Evolutionary conservation across 2,888 invertebrate genomes (phyloP).

Genomic region (Heteromyza rotundicornis): DNA sequence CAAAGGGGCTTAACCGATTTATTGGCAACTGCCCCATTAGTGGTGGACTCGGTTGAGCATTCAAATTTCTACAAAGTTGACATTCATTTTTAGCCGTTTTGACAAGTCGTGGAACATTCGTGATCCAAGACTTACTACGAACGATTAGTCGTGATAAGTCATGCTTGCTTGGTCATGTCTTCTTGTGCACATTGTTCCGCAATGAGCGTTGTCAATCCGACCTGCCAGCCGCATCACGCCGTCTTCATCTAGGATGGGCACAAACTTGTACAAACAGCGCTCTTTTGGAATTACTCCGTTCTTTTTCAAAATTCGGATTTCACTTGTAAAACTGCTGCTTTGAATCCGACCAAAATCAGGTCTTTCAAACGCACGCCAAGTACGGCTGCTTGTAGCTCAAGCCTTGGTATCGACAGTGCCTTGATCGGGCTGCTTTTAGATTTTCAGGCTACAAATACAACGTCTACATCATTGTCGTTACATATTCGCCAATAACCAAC

Average conservation of each 20-base stretch:
- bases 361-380: neutral
- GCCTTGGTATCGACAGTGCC: neutral
- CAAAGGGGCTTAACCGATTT: constrained; percentile 14
- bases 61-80: constrained; percentile 17
- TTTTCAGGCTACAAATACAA: neutral
- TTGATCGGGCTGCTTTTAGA: neutral
- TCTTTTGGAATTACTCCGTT: neutral
- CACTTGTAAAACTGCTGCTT: too few relatives aligned
- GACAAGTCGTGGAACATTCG: constrained; percentile 12
- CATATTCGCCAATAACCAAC: too few relatives aligned
- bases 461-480: neutral
- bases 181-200: too few relatives aligned
- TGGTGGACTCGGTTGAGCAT: constrained; percentile 18
- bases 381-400: constrained; percentile 1
- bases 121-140: constrained; percentile 23
- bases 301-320: too few relatives aligned
- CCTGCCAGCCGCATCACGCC: neutral
- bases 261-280: neutral
- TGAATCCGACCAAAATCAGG: neutral
- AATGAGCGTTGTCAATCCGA: too few relatives aligned
- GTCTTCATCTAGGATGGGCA: neutral
- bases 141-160: too few relatives aligned
- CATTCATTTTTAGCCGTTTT: constrained; percentile 13
- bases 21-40: constrained; percentile 27
- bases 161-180: too few relatives aligned